Conservation (phyloP, 2,888 invertebrate genomes). For the Cerastis leucographa region DNA sequence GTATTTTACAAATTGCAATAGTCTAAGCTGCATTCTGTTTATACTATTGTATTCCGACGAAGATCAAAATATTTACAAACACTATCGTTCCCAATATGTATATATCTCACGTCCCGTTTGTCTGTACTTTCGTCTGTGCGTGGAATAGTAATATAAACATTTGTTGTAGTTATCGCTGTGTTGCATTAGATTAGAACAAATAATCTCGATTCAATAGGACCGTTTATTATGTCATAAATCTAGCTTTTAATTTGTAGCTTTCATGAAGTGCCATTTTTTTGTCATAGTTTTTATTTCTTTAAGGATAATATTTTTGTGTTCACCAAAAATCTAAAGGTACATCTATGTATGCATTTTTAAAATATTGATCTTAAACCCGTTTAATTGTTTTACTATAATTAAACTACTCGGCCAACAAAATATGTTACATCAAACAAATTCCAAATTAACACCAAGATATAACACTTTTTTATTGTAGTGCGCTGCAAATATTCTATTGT, state of each 20-base stretch:
- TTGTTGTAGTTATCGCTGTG: constrained; percentile 3
- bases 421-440: no score
- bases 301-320: no score
- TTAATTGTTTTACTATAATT: no score
- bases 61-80: constrained; percentile 48
- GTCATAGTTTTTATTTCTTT: no score
- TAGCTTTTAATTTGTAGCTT: neutral
- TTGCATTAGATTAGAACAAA: constrained; percentile 8
- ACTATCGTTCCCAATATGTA: constrained; percentile 30
- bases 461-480: no score
- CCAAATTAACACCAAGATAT: no score
- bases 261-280: neutral
- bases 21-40: neutral
- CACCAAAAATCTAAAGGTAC: no score
- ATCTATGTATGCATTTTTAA: no score
- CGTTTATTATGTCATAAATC: neutral
- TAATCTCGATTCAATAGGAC: constrained; percentile 25
- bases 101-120: constrained; percentile 43
- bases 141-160: constrained; percentile 40
- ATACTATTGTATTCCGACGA: neutral
- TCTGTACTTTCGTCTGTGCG: constrained; percentile 4
- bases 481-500: no score
- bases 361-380: no score
- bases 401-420: no score
- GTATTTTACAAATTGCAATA: neutral